Base-by-base conservation (phyloP, 2,113 vertebrate genomes). In the Uria aalge region DNA sequence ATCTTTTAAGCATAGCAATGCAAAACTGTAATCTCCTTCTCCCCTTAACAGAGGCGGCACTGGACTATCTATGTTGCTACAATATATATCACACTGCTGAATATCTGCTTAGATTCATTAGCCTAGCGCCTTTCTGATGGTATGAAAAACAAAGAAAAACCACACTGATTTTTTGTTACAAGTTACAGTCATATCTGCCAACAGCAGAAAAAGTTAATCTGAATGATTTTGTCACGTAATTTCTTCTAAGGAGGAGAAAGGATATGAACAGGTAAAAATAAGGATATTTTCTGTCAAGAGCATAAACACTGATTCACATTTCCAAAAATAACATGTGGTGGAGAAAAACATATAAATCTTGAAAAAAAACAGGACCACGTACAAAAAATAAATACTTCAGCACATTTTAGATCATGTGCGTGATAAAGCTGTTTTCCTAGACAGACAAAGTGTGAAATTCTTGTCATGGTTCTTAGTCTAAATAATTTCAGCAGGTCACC, bases 371-470 rank as follows among this genome's bases (percentile, higher is more conserved):
- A 96, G 85, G 64, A 89, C 32, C 24, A 62, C 16, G n/a, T 80
- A 91, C 16, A 83, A 94, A 92, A 95, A 92, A 79, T 41, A 94
- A 86, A 90, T 67, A 78, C 63, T 95, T 96, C 73, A 85, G 94
- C 79, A 72, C 62, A 87, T 96, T 96, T 85, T 91, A 97, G 96
- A 95, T 97, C 55, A 23, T 34, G 57, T 32, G 41, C 36, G 20
- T 93, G 95, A 98, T 97, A 97, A 97, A 97, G 52, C 66, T 97
- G 84, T 96, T 98, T 97, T 96, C 73, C 92, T 95, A 97, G 88
- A 83, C 73, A 95, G 90, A 94, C 41, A 89, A 95, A 86, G 96
- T 96, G 93, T 98, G 93, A 98, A 97, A 98, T 98, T 97, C 94
- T 96, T 97, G 94, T 93, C 91, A 95, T 92, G 96, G 82, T 94